phyloP scores from a whole-genome alignment of 2,888 invertebrate genomes.

The Catocala sponsa region DNA sequence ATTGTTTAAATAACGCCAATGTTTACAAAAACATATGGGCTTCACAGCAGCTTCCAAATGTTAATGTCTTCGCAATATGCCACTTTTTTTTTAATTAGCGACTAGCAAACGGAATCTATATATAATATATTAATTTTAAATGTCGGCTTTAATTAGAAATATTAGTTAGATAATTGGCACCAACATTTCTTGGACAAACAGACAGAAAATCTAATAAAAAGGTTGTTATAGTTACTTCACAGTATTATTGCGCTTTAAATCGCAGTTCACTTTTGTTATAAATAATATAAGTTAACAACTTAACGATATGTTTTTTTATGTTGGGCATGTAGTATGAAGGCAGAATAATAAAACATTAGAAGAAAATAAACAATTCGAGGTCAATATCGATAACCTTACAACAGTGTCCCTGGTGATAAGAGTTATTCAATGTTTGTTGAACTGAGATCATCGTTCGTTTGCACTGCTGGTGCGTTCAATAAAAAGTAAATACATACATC shows the following conservation, averaged over 20 bases:
- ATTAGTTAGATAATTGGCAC: too few relatives aligned
- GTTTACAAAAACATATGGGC: too few relatives aligned
- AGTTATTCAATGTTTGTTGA: constrained; percentile 53
- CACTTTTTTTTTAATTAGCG: too few relatives aligned
- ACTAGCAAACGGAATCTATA: too few relatives aligned
- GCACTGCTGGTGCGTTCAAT: constrained; percentile 13
- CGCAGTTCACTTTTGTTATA: not conserved
- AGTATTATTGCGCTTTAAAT: not conserved
- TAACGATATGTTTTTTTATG: not conserved
- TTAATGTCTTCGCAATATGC: too few relatives aligned
- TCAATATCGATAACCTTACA: constrained; percentile 45
- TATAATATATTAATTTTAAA: too few relatives aligned
- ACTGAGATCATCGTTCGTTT: constrained; percentile 57
- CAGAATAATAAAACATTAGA: constrained; percentile 7
- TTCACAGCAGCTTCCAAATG: too few relatives aligned
- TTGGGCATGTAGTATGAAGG: not conserved
- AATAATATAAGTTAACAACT: constrained; percentile 1
- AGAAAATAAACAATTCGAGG: constrained; percentile 23
- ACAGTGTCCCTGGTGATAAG: constrained; percentile 27
- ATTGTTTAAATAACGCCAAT: not conserved
- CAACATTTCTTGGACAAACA: too few relatives aligned
- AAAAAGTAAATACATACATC: constrained; percentile 18
- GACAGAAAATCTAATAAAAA: too few relatives aligned
- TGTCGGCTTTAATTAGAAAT: too few relatives aligned
- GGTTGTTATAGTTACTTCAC: too few relatives aligned